Evolutionary conservation across 2,113 vertebrate genomes (phyloP), one percentile per base, ranked within the genome.

Genomic region (Phasianus colchicus): DNA sequence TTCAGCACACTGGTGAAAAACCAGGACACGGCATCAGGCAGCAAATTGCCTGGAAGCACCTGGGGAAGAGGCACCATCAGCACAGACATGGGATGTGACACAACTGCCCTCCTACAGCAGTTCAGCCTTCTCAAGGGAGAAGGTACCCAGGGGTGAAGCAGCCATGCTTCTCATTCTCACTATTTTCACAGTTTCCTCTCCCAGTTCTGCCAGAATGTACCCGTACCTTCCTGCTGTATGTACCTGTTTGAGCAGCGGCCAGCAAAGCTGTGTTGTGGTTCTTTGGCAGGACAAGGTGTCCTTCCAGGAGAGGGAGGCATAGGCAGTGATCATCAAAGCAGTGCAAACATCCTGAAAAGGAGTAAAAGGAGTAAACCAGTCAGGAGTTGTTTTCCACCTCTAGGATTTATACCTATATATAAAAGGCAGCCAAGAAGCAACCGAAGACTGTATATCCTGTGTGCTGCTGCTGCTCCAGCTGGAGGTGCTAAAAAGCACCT

Each of bases 231-330:
- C 36, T 55, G 38, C 32, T 30, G 36, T 43, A 81, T 29, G 74
- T 97, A 98, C 99, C 98, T 99, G 99, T 93, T 98, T 99, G 74
- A 99, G 98, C 36, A 99, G 97, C 1, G 98, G 98, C 99, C 99
- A 99, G 97, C 99, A 99, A 88, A 99, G 98, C 89, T 99, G 97
- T 7, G 98, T 98, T 71, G 99, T 99, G 0, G 98, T 98, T 92
- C 98, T 98, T 92, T 99, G 98, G 96, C 99, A 99, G 88, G 99
- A 99, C 3, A 98, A 96, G 27, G 99, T 98, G 94, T 99, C 99
- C 83, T 98, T 99, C 99, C 99, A 99, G 38, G 98, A 98, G 43
- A 99, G 97, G 10, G 99, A 99, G 47, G 98, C 98, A 96, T 98
- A 99, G 64, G 98, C 98, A 66, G 99, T 98, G 76, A 98, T 98